These are phyloP conservation scores for Dipodomys stephensi DNA, from an alignment of 2,113 vertebrate genomes.

Conservation along the genomic window DNA sequence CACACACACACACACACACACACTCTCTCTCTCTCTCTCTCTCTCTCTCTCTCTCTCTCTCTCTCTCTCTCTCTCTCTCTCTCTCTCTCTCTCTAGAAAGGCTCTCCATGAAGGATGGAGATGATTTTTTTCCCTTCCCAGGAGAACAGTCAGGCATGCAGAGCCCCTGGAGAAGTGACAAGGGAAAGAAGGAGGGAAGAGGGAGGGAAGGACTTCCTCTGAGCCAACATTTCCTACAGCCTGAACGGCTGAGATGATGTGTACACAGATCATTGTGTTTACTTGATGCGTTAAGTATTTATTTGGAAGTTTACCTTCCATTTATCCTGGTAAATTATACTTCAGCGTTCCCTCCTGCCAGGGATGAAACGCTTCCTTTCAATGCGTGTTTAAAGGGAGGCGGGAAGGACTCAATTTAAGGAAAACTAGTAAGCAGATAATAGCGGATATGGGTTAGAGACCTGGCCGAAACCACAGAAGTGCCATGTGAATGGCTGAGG, in stretches of 20 bases:
- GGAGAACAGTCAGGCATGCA: not conserved
- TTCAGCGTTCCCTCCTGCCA: not conserved
- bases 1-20: no score
- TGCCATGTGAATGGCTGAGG: no score
- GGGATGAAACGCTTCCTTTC: slow-evolving; percentile 6
- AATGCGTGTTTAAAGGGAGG: not conserved
- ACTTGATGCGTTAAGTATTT: not conserved
- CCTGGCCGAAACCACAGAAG: not conserved
- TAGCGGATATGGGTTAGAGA: not conserved
- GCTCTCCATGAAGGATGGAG: not conserved
- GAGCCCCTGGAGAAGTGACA: rapidly evolving
- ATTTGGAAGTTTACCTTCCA: slow-evolving; percentile 2
- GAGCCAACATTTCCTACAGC: no score
- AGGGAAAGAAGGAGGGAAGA: not conserved
- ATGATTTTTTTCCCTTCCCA: not conserved
- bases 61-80: no score
- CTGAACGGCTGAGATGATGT: not conserved
- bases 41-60: no score
- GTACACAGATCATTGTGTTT: rapidly evolving
- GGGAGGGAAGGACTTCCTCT: not conserved
- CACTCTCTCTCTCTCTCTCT: no score
- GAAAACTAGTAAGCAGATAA: not conserved
- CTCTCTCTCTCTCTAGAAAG: no score
- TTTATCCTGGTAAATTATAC: slow-evolving; percentile 16
- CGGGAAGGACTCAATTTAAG: not conserved